phyloP scores from a whole-genome alignment of 2,113 vertebrate genomes.

The Trochalopteron elliotii region DNA sequence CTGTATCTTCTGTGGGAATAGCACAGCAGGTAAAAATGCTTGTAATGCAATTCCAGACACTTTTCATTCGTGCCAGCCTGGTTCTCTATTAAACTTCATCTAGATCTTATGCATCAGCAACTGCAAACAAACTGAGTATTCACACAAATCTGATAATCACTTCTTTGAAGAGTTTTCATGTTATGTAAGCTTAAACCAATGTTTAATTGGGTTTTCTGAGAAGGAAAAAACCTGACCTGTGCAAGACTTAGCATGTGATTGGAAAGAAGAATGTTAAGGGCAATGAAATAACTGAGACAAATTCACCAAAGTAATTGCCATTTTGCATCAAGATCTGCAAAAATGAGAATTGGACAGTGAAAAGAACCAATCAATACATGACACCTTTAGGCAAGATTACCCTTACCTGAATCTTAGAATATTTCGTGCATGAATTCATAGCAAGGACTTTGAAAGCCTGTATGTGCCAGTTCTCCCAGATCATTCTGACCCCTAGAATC shows the following conservation, averaged over 20 bases:
- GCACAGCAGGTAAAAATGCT: neutral
- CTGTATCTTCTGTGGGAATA: neutral
- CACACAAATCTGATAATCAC: neutral
- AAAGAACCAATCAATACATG: neutral
- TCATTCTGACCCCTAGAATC: neutral
- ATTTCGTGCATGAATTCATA: neutral
- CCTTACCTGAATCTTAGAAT: neutral
- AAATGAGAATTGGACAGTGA: neutral
- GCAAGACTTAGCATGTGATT: neutral
- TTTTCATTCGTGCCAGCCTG: neutral
- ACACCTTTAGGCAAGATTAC: neutral
- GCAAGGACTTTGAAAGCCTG: neutral
- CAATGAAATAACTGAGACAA: neutral
- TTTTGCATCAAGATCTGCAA: neutral
- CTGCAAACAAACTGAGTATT: neutral
- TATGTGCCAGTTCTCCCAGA: neutral
- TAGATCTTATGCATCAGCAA: neutral
- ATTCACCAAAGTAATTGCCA: neutral
- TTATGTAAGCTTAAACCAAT: neutral
- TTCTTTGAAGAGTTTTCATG: neutral
- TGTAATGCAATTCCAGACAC: neutral
- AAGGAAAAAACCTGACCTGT: neutral
- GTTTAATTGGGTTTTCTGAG: neutral
- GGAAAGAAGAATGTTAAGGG: neutral
- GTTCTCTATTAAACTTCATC: constrained; percentile 4